Conservation (phyloP, 2,797 vertebrate species). For the Pseudomugil tenellus region DNA sequence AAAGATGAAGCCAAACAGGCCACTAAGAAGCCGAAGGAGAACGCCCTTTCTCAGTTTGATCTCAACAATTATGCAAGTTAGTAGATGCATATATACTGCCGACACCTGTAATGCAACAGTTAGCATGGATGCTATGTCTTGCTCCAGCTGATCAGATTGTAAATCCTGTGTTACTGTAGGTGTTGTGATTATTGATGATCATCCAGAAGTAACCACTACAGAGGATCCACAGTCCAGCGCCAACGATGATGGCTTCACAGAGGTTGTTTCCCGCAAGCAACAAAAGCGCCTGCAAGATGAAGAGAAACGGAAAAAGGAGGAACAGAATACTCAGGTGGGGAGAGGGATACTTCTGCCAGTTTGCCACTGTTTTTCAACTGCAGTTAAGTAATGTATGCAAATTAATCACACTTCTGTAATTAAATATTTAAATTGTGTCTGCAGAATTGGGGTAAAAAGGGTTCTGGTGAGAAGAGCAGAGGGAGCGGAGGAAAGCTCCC, state of each 20-base stretch:
- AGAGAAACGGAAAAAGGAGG: constrained; percentile 97
- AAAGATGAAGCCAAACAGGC: constrained; percentile 93
- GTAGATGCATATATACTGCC: constrained; percentile 55
- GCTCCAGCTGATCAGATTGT: neutral
- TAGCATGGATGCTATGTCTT: neutral
- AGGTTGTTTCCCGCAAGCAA: constrained; percentile 98
- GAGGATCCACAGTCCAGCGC: constrained; percentile 94
- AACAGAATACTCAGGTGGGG: constrained; percentile 92
- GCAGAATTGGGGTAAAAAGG: constrained; percentile 96
- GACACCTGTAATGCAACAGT: neutral
- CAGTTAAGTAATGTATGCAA: neutral
- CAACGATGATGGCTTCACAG: constrained; percentile 97
- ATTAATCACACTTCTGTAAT: neutral
- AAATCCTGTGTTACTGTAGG: constrained; percentile 74
- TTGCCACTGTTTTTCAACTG: neutral
- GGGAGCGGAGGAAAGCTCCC: constrained; percentile 94
- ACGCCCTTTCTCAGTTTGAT: constrained; percentile 98
- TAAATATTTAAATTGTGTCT: neutral
- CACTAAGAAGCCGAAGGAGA: constrained; percentile 94
- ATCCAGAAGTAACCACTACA: constrained; percentile 97
- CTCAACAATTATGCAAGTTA: constrained; percentile 99
- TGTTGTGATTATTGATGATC: constrained; percentile 99
- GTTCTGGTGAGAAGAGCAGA: constrained; percentile 90
- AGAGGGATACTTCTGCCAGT: neutral
- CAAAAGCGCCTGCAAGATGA: constrained; percentile 98